Conservation (phyloP, 2,888 invertebrate genomes). For the Drosophila mettleri region DNA sequence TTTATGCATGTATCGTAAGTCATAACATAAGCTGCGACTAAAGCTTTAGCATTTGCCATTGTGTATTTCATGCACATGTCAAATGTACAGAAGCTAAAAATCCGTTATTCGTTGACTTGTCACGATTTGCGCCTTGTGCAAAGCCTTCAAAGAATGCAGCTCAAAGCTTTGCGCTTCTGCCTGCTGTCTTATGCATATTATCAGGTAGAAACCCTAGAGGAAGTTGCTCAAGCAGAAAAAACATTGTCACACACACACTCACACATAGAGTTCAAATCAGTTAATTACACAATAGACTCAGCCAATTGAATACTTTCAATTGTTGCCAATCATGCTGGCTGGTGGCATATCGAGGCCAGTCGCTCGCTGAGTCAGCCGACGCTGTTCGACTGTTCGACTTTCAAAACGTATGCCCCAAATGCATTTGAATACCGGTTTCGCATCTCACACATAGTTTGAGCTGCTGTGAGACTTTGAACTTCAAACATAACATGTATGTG, state of each 20-base stretch:
- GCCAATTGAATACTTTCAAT: slow-evolving; percentile 52
- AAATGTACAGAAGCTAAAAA: slow-evolving; percentile 6
- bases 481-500: slow-evolving; percentile 37
- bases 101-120: slow-evolving; percentile 31
- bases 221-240: slow-evolving; percentile 5
- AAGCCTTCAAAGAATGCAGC: slow-evolving; percentile 12
- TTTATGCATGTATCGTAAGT: no score
- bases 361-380: slow-evolving; percentile 60
- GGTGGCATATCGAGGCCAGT: slow-evolving; percentile 54
- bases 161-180: slow-evolving; percentile 26
- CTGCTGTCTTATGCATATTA: slow-evolving; percentile 40
- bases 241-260: not conserved
- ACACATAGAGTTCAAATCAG: slow-evolving; percentile 4
- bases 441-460: not conserved
- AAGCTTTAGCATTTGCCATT: slow-evolving; percentile 6
- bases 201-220: slow-evolving; percentile 39
- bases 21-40: not conserved
- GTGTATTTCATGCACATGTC: slow-evolving; percentile 1
- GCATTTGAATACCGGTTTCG: slow-evolving; percentile 45
- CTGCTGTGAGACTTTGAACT: slow-evolving; percentile 68
- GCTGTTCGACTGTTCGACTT: slow-evolving; percentile 30
- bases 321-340: slow-evolving; percentile 36
- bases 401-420: slow-evolving; percentile 41
- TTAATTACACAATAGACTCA: slow-evolving; percentile 38
- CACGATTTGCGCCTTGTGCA: slow-evolving; percentile 50